Evolutionary conservation across 2,113 vertebrate genomes (phyloP).

Genomic region (Cryptotis parvus): DNA sequence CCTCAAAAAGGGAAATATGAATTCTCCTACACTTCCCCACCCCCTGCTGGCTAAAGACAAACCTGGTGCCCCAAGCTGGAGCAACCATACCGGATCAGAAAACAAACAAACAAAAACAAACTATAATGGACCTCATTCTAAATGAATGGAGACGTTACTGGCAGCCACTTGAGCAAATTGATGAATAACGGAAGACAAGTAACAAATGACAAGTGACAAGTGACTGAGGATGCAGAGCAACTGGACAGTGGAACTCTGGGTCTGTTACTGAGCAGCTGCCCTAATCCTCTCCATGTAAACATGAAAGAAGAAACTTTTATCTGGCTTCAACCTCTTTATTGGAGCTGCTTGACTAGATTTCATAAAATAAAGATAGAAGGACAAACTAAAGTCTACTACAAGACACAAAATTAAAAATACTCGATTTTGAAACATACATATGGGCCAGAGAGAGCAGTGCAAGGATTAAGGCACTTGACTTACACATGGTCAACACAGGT

Average conservation of each 20-base stretch:
- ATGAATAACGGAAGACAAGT: too few relatives aligned
- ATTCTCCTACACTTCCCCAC: neutral
- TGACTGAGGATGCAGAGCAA: neutral
- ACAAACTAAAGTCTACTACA: conserved; percentile 19
- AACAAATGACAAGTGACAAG: too few relatives aligned
- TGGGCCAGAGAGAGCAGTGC: too few relatives aligned
- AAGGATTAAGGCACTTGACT: too few relatives aligned
- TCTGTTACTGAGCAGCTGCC: neutral
- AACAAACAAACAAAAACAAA: too few relatives aligned
- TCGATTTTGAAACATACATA: neutral
- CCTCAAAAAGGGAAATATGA: neutral
- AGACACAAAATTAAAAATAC: neutral
- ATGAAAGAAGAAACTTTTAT: neutral
- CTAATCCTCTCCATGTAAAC: neutral
- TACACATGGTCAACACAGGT: too few relatives aligned
- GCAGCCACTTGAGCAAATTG: too few relatives aligned
- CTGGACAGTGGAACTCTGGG: neutral
- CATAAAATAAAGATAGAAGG: neutral
- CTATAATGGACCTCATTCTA: too few relatives aligned
- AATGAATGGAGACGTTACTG: too few relatives aligned
- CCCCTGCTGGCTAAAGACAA: neutral
- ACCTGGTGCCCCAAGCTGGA: neutral
- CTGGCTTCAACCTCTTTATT: neutral
- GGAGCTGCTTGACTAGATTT: neutral
- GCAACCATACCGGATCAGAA: neutral